Evolutionary conservation across 2,797 vertebrate genomes (phyloP), one percentile per base, ranked within the genome.

Genomic region (Erethizon dorsatum): DNA sequence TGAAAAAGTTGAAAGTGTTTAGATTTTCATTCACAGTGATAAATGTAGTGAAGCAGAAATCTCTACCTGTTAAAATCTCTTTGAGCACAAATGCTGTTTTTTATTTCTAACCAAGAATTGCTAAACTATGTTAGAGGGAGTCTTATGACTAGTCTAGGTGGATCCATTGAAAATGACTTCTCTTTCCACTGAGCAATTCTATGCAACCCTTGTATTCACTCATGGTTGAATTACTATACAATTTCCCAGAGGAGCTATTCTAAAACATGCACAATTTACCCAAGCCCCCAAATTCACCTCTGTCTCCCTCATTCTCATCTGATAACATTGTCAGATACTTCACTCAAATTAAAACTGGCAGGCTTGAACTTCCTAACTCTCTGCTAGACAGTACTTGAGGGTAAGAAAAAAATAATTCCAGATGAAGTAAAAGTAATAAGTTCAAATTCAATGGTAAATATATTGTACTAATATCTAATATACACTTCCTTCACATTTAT

Each of bases 241-340:
- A 41, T 91, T 79, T 88, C 86, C 78, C 59, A 63, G 50, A 83
- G 63, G 75, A 85, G 18, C 45, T 91, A 57, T 92, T 94, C 17
- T 59, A 82, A 96, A 95, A 78, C 57, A 37, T 86, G 22, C 5
- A 91, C 63, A 52, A 50, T 85, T 93, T 61, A 82, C 63, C 69
- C 5, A 24, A 82, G n/a, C 7, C 37, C 80, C 63, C 4, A 22
- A 20, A n/a, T 78, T 97, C 54, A 90, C 56, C 37, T 24, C 45
- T 67, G 50, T 26, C 71, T 96, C 24, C 47, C 9, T 41, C 33
- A 4, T 26, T 83, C 82, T 90, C 69, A 69, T 92, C 71, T 37
- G 67, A 94, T 31, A 73, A 79, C 1, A 0, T 7, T 85, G 37
- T 90, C 78, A 93, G 37, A 41, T 87, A 8, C 78, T 94, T 52